Percentiles rank a stretch among this genome's conserved stretches.
phyloP scores from a whole-genome alignment of 2,113 vertebrate species.

The Neolamprologus caudopunctatus region DNA sequence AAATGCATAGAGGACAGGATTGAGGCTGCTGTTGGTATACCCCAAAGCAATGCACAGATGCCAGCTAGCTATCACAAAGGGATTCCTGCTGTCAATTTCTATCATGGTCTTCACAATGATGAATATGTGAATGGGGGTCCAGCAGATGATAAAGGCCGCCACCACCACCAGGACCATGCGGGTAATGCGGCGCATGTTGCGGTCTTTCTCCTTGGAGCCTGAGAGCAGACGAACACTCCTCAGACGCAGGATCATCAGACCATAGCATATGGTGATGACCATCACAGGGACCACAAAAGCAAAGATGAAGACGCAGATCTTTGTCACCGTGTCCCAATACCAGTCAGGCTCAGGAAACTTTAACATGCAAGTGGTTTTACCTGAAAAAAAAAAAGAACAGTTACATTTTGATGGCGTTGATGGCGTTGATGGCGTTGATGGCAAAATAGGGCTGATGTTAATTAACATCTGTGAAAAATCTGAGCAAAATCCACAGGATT shows the following conservation, averaged over 20 bases:
- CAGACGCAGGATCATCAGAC: conserved; percentile 90
- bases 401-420: not conserved
- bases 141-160: conserved; percentile 92
- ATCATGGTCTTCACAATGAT: conserved; percentile 93
- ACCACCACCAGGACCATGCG: conserved; percentile 95
- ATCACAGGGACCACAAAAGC: conserved; percentile 90
- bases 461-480: not conserved
- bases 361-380: conserved; percentile 76
- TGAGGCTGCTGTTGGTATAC: conserved; percentile 96
- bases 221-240: conserved; percentile 89
- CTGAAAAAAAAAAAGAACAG: conserved; percentile 18
- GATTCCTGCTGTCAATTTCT: conserved; percentile 83
- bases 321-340: conserved; percentile 94
- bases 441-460: not conserved
- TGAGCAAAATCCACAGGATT: not conserved
- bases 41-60: conserved; percentile 93
- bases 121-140: conserved; percentile 96
- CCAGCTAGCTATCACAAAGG: conserved; percentile 85
- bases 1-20: conserved; percentile 91
- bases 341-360: conserved; percentile 86
- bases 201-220: conserved; percentile 92
- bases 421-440: no score
- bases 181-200: conserved; percentile 88
- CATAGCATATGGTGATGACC: conserved; percentile 91
- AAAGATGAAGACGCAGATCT: conserved; percentile 96